Percentiles rank a stretch among this genome's conserved stretches.
These are phyloP conservation scores for Thamnophis sirtalis DNA, from an alignment of 2,113 vertebrate genomes.

Conservation along the genomic window DNA sequence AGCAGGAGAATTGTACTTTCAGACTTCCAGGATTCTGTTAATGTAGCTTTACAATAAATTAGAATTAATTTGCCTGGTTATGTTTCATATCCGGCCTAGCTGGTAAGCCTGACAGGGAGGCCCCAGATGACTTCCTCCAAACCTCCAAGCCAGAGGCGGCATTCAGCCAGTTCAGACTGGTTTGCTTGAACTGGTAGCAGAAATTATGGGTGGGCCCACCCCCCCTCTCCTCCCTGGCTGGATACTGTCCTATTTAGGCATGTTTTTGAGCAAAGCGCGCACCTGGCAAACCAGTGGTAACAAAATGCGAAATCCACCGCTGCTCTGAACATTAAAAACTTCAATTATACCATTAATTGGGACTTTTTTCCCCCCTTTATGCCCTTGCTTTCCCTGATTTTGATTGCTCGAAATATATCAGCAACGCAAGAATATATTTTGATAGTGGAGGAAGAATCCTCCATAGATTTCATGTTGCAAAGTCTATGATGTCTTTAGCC, in stretches of 20 bases:
- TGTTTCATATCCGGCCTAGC: not conserved
- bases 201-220: too few relatives aligned
- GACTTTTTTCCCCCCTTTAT: not conserved
- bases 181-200: too few relatives aligned
- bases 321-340: not conserved
- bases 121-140: not conserved
- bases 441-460: not conserved
- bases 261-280: too few relatives aligned
- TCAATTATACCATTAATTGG: not conserved
- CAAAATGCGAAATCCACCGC: too few relatives aligned
- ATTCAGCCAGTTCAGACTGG: too few relatives aligned
- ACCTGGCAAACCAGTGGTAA: too few relatives aligned
- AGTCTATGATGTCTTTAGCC: constrained; percentile 46
- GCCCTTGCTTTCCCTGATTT: not conserved
- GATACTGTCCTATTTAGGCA: too few relatives aligned
- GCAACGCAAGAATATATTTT: constrained; percentile 10
- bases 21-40: not conserved
- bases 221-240: too few relatives aligned
- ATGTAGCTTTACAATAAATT: not conserved
- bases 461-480: constrained; percentile 19
- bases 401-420: not conserved
- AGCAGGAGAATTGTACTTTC: not conserved
- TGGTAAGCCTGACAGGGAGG: not conserved
- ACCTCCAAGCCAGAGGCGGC: too few relatives aligned
- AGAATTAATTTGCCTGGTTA: not conserved